These are phyloP conservation scores for Sinocyclocheilus maitianheensis DNA, from an alignment of 2,113 vertebrate genomes.

Conservation along the genomic window DNA sequence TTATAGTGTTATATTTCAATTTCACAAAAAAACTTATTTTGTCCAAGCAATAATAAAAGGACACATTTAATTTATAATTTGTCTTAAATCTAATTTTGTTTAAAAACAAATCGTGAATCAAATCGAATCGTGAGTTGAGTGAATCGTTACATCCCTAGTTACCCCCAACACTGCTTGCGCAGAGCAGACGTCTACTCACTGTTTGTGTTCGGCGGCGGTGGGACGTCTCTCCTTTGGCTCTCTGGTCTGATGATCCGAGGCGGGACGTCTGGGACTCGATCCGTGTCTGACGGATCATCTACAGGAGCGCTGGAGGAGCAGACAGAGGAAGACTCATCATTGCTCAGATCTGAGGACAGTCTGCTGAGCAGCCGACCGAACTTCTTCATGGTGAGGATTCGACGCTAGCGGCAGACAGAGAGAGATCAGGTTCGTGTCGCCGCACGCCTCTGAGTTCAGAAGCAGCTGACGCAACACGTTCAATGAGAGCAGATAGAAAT, in stretches of 20 bases:
- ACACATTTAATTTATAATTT: no score
- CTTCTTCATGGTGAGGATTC: background rate
- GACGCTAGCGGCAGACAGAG: background rate
- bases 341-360: background rate
- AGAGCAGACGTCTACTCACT: constrained; percentile 25
- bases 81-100: no score
- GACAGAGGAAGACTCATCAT: background rate
- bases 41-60: no score
- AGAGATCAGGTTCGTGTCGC: background rate
- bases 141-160: no score
- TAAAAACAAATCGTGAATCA: no score
- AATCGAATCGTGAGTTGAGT: no score
- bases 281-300: constrained; percentile 33
- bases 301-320: constrained; percentile 34
- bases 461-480: background rate
- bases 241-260: background rate
- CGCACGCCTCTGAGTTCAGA: background rate
- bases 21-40: no score
- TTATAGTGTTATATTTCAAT: no score
- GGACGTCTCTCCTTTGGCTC: background rate
- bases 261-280: background rate
- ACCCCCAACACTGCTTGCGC: no score
- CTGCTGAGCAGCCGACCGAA: background rate
- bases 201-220: background rate
- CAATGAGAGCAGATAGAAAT: background rate